Conservation (phyloP, 2,113 vertebrate species). For the Alligator sinensis region DNA sequence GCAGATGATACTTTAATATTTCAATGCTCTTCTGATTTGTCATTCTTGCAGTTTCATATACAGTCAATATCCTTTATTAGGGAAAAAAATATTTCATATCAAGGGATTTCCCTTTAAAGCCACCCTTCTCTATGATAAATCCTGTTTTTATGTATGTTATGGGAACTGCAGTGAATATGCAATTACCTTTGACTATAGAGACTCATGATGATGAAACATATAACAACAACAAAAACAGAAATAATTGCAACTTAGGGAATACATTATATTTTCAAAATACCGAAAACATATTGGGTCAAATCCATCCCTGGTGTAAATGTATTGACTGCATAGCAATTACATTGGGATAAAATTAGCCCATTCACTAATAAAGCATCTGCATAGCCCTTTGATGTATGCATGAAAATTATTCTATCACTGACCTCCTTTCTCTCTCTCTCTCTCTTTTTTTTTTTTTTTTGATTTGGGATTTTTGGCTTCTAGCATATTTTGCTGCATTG, state of each 20-base stretch:
- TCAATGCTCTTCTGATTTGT: not conserved
- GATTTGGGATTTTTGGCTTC: not conserved
- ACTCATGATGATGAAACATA: not conserved
- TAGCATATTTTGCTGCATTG: not conserved
- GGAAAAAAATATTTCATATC: not conserved
- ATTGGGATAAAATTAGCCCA: not conserved
- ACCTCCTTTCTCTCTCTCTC: no score
- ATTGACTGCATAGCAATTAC: not conserved
- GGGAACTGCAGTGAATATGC: not conserved
- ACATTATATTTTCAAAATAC: slow-evolving; percentile 1
- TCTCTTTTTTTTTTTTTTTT: not conserved
- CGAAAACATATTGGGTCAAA: not conserved
- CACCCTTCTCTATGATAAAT: not conserved
- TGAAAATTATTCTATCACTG: not conserved
- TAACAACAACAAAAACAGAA: not conserved
- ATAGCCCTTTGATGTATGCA: not conserved
- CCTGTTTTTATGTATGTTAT: not conserved
- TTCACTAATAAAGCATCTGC: slow-evolving; percentile 19
- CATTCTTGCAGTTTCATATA: not conserved
- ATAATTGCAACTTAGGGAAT: not conserved
- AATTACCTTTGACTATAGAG: not conserved
- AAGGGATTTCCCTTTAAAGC: slow-evolving; percentile 6
- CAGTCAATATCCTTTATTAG: no score
- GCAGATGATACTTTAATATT: not conserved
- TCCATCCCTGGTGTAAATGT: not conserved